Percentiles rank a stretch among this genome's conserved stretches.
Evolutionary conservation across 2,888 invertebrate genomes (phyloP).

Genomic region (Prostheceraeus crozeri): DNA sequence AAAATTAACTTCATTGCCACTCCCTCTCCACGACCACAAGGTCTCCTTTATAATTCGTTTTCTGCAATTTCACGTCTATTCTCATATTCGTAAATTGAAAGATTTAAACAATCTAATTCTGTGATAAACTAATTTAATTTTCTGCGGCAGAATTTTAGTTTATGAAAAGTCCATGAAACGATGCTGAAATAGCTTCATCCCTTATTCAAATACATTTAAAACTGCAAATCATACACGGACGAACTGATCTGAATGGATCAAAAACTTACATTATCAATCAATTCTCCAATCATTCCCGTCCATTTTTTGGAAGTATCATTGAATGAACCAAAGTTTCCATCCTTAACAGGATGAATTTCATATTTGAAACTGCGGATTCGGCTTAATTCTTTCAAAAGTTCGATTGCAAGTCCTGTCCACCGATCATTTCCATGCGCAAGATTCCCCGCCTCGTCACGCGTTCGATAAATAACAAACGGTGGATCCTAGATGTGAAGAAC

Average conservation of each 20-base stretch:
- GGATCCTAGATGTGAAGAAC: constrained; percentile 34
- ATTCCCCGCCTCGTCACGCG: constrained; percentile 34
- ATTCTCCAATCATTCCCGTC: constrained; percentile 57
- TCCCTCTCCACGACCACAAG: too few species aligned
- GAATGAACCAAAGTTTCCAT: constrained; percentile 49
- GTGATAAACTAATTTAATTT: too few species aligned
- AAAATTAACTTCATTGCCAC: too few species aligned
- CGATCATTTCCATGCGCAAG: constrained; percentile 42
- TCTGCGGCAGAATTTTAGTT: too few species aligned
- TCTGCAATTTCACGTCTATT: too few species aligned
- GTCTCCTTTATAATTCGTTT: too few species aligned
- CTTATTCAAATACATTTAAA: too few species aligned
- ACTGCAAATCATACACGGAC: too few species aligned
- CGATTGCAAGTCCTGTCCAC: constrained; percentile 48
- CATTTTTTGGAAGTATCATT: constrained; percentile 42
- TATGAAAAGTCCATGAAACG: too few species aligned
- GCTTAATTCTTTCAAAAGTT: constrained; percentile 47
- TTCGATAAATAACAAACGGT: constrained; percentile 35
- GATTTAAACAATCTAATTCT: too few species aligned
- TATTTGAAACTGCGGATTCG: constrained; percentile 46
- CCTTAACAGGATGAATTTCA: constrained; percentile 49
- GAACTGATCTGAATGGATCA: background rate
- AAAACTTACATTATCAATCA: constrained; percentile 41
- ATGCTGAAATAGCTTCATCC: too few species aligned
- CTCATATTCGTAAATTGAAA: too few species aligned